Percentiles rank a stretch among this genome's conserved stretches.
Conservation (phyloP, 1,140 invertebrate genomes). For the Drosophila cardini region DNA sequence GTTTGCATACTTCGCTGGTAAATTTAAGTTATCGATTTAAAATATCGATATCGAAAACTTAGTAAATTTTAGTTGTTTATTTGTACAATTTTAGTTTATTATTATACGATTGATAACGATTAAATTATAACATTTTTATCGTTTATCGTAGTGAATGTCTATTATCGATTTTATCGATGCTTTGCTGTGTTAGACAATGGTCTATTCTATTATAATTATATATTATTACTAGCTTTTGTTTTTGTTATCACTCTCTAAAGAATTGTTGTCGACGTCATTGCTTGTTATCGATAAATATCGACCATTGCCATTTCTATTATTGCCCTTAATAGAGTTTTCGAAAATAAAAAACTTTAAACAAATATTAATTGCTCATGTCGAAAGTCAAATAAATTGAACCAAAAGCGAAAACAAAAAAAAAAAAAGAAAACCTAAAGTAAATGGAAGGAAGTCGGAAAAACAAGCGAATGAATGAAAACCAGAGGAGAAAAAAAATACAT, state of each 20-base stretch:
- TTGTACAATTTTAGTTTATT: no score
- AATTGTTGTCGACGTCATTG: not conserved
- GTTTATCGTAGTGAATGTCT: no score
- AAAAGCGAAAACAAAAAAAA: not conserved
- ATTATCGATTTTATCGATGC: not conserved
- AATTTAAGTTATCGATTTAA: no score
- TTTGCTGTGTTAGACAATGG: no score
- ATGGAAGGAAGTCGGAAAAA: not conserved
- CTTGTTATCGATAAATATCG: not conserved
- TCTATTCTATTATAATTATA: no score
- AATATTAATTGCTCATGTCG: conserved; percentile 7
- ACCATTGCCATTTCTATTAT: not conserved
- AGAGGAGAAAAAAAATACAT: not conserved
- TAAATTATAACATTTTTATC: no score
- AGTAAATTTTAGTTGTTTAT: no score
- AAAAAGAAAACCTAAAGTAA: not conserved
- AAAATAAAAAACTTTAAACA: not conserved
- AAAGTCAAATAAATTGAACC: conserved; percentile 7
- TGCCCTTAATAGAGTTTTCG: not conserved
- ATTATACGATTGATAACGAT: no score
- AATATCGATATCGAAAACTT: no score
- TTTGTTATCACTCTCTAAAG: not conserved
- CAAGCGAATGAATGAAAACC: not conserved
- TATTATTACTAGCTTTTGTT: no score
- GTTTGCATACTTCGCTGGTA: no score